Evolutionary conservation across 2,113 vertebrate species (phyloP).

Genomic region (Chascanopsetta lugubris): DNA sequence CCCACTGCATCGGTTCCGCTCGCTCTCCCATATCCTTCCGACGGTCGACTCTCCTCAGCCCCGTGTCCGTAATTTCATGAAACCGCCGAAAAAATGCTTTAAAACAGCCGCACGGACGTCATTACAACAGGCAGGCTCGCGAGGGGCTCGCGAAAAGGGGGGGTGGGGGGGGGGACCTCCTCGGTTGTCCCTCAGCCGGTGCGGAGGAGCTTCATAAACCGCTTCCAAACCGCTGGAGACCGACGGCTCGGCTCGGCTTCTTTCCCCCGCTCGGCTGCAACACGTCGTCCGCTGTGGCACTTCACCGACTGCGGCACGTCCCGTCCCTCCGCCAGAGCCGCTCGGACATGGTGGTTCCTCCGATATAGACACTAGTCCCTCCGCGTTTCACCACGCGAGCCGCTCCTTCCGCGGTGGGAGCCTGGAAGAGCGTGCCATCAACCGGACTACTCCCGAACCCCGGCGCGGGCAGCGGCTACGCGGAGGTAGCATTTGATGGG

Average conservation of each 20-base stretch:
- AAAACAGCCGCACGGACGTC: constrained; percentile 49
- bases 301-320: constrained; percentile 23
- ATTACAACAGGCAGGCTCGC: constrained; percentile 46
- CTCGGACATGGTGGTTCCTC: background rate
- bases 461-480: constrained; percentile 22
- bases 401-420: constrained; percentile 1
- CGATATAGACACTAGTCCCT: background rate
- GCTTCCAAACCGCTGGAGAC: constrained; percentile 4
- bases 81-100: constrained; percentile 23
- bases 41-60: constrained; percentile 48
- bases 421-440: constrained; percentile 38
- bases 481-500: constrained; percentile 53
- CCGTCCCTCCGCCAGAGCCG: constrained; percentile 26
- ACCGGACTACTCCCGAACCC: constrained; percentile 63
- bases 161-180: constrained; percentile 24
- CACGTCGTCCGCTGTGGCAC: constrained; percentile 65
- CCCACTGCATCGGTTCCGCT: constrained; percentile 74
- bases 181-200: constrained; percentile 27
- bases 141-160: constrained; percentile 37
- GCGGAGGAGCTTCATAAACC: constrained; percentile 2
- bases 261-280: constrained; percentile 40
- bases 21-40: constrained; percentile 78
- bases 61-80: constrained; percentile 51
- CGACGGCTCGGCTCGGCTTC: constrained; percentile 12
- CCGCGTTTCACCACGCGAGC: background rate